Evolutionary conservation across 2,888 invertebrate genomes (phyloP), one percentile per base, ranked within the genome.

Genomic region (Auanema sp.): DNA sequence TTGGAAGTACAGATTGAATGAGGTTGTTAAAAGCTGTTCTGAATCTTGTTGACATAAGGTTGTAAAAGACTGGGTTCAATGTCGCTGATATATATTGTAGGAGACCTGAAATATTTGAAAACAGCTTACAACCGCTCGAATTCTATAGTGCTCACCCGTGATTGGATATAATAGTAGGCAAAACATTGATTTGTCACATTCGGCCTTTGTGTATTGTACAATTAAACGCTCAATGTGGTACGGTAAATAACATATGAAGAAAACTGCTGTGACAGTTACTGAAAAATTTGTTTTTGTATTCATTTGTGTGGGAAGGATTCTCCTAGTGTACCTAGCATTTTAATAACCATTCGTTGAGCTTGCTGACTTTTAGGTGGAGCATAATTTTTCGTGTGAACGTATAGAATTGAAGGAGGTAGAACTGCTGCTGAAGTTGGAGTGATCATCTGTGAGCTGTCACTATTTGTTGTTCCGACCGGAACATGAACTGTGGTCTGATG

Each of bases 171-270:
- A 69, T 11, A 79, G 66, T 25, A 66, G 52, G 55, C 82, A 82
- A 16, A 75, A 63, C 1, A 65, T 57, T 6, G 72, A 72, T n/a
- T 64, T 43, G 5, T 71, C 64, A 43, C 81, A 81, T 33, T 75
- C 64, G n/a, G 64, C 41, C 40, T 65, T 55, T 6, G 67, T 73
- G 58, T 81, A 78, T 44, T 78, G 69, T 14, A 79, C 78, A 23
- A 83, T 75, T 11, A 83, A 59, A 10, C 83, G 71, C 65, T 83
- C 78, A 14, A 80, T 54, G 58, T 83, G 83, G 61, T 80, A 79
- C 21, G 83, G 83, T n/a, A 83, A 69, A 56, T 83, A 83, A 64
- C 81, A 83, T 25, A 80, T 52, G 64, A 83, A 83, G 65, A 83
- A 83, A 4, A 82, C 77, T 8, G 71, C 67, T 0, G 80, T 72